A percentile compares a stretch with the other conserved stretches of the same genome.
These are phyloP conservation scores for Percopsis transmontana DNA, from an alignment of 2,113 vertebrate genomes.

Conservation along the genomic window DNA sequence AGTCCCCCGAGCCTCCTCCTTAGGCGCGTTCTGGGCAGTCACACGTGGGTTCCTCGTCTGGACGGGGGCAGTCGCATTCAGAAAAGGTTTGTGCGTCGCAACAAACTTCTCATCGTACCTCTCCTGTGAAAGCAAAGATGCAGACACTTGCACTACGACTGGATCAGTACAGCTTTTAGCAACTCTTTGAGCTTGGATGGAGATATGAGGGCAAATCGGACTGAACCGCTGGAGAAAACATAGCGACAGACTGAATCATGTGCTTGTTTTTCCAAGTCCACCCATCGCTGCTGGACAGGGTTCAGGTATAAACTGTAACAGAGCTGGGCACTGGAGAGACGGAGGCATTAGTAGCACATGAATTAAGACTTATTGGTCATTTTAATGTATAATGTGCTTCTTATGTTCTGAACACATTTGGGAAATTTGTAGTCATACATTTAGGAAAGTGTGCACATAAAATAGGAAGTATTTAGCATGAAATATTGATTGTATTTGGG, in stretches of 20 bases:
- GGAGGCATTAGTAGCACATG: neutral
- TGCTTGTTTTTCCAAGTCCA: conserved; percentile 15
- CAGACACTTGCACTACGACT: conserved; percentile 5
- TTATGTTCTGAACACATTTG: too few species aligned
- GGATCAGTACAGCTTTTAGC: neutral
- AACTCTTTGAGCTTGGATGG: neutral
- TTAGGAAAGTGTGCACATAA: too few species aligned
- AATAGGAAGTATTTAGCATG: too few species aligned
- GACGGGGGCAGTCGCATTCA: conserved; percentile 38
- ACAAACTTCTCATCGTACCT: conserved; percentile 84
- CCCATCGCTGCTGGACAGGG: conserved; percentile 12
- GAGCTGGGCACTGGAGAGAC: neutral
- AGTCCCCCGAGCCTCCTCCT: conserved; percentile 48
- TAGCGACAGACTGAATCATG: conserved; percentile 22
- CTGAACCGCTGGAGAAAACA: conserved; percentile 10
- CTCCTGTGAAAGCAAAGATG: conserved; percentile 65
- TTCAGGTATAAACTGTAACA: conserved; percentile 21
- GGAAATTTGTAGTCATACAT: too few species aligned
- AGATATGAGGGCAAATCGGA: neutral
- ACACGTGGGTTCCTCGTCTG: conserved; percentile 34
- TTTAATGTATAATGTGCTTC: too few species aligned
- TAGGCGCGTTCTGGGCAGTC: conserved; percentile 12
- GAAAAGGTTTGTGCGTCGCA: conserved; percentile 65
- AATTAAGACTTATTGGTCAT: too few species aligned
- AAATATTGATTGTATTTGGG: too few species aligned